Base-by-base conservation (phyloP, 2,888 invertebrate species). In the Mesorhabditis sp. region DNA sequence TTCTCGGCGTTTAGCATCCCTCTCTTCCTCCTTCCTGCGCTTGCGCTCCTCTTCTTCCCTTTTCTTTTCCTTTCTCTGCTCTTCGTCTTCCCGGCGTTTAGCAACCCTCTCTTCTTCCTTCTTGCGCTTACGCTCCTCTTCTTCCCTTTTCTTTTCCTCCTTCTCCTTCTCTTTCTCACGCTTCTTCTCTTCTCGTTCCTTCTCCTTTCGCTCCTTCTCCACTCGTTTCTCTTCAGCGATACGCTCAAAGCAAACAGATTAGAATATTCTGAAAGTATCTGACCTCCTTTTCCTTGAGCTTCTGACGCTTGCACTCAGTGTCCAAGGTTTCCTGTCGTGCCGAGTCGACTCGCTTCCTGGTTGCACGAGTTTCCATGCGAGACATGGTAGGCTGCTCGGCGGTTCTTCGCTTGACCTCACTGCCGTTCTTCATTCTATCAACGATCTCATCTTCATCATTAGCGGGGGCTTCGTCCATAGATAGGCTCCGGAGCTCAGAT, bases 121-220 rank as follows among this genome's bases (percentile, higher is more conserved):
- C 65, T 74, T 66, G 15, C 66, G 72, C 65, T 75, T 72, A 5
- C 72, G 69, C 42, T 76, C 76, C 28, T 73, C 75, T 62, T 80
- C 75, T 4, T 65, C 68, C 69, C 76, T 74, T 61, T 70, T 71
- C 62, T 75, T 65, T n/a, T 66, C 72, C n/a, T 72, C 67, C n/a
- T 64, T 65, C 62, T 64, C 45, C 13, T 64, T 42, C 45, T 70
- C 71, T 15, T 75, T 71, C 45, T 75, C 65, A 10, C 65, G 58
- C 63, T 67, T 68, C 42, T 68, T 73, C 67, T 73, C 73, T 43
- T 71, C 73, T 13, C 63, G 45, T 63, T 72, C 72, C 61, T 15
- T 3, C 50, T 71, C 66, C 45, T 67, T 65, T 43, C 65, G 43
- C 64, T 80, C 78, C 72, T 75, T 76, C 70, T 80, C 78, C 63